Conservation (phyloP, 2,888 invertebrate genomes). For the Sphecodes monilicornis region DNA sequence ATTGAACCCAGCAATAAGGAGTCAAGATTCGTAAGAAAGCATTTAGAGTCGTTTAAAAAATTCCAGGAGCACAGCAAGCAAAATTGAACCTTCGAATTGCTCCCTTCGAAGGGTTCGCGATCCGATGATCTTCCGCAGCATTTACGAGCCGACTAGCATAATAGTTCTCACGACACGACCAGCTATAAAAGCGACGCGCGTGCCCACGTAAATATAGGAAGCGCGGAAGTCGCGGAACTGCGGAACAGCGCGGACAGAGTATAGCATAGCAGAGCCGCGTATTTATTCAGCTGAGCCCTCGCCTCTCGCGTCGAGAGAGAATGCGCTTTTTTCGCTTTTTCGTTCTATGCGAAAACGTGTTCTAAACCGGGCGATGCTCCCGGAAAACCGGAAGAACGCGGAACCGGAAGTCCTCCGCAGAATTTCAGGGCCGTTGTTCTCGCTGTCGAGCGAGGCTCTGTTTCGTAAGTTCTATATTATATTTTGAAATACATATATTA, state of each 20-base stretch:
- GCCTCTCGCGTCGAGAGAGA: neutral
- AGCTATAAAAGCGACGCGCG: neutral
- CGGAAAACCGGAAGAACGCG: neutral
- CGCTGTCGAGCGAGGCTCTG: neutral
- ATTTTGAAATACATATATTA: no score
- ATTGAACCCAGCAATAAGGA: no score
- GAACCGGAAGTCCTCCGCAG: neutral
- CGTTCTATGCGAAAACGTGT: neutral
- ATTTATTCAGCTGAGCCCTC: neutral
- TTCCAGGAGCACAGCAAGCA: no score
- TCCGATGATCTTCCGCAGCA: constrained; percentile 26
- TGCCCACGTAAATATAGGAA: neutral
- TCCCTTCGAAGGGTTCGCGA: neutral
- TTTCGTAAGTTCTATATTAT: neutral
- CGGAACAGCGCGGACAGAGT: neutral
- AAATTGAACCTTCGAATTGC: no score
- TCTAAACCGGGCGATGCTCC: neutral
- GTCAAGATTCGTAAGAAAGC: no score
- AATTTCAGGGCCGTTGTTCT: neutral
- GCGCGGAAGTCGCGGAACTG: neutral
- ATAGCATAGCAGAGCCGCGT: neutral
- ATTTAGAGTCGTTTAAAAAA: no score
- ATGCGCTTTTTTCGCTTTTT: neutral
- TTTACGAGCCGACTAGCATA: constrained; percentile 48
- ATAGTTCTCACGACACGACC: constrained; percentile 42